Base-by-base conservation (phyloP, 2,888 invertebrate genomes). In the Cremastobaeus sp. region DNA sequence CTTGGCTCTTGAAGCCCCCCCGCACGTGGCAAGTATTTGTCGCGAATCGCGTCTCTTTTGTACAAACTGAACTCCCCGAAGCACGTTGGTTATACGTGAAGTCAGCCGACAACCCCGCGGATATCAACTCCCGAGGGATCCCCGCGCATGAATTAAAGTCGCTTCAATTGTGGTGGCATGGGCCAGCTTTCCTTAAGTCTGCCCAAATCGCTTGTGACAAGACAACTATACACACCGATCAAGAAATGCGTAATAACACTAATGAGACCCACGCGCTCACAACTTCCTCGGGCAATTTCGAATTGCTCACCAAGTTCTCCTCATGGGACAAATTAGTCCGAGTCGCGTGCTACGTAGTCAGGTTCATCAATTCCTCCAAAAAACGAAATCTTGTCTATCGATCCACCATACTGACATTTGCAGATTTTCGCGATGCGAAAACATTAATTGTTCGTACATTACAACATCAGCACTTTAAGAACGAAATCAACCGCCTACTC, bases 111-210 rank as follows among this genome's bases (percentile, higher is more conserved):
- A n/a, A n/a, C n/a, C n/a, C n/a, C n/a, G n/a, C n/a, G n/a, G n/a
- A n/a, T n/a, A n/a, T n/a, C n/a, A n/a, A n/a, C n/a, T n/a, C n/a
- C n/a, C 12, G 52, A 5, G 52, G 52, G 18, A 14, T 34, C 3
- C 8, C 14, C n/a, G 12, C 50, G 2, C 20, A 35, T 11, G 14
- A 5, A 9, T 18, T 52, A 6, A 8, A 12, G 21, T 1, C 20
- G 11, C 3, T 9, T 21, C 6, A 41, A 11, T 32, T 62, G 8
- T 62, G 62, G 62, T 62, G 62, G 30, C 30, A 32, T 9, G 62
- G 62, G 8, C 62, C 62, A 5, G 12, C 9, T 8, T 62, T 45
- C 47, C 30, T 62, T 17, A n/a, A 8, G 2, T 2, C 11, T 4
- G 28, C 25, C n/a, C 1, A 3, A 5, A 8, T n/a, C 37, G 9